Conservation (phyloP, 2,888 invertebrate genomes). For the Drosophila mettleri region DNA sequence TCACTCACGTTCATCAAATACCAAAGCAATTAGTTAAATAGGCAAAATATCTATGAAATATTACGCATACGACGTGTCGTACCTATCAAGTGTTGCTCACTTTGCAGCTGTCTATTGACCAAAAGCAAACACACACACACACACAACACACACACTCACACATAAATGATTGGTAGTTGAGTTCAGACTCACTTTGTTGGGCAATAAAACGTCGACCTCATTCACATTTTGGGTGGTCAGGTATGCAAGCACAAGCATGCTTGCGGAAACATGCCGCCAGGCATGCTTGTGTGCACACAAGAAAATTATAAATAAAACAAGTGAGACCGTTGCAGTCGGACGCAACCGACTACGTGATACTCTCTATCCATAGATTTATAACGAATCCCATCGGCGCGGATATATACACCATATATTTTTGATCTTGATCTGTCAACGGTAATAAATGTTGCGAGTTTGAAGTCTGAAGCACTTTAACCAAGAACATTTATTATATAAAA, state of each 20-base stretch:
- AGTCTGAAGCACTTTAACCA: too few relatives aligned
- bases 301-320: background rate
- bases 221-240: slow-evolving; percentile 18
- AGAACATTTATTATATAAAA: too few relatives aligned
- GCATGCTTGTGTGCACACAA: slow-evolving; percentile 19
- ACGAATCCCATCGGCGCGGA: too few relatives aligned
- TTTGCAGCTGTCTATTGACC: slow-evolving; percentile 24
- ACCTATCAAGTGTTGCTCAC: slow-evolving; percentile 24
- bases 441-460: too few relatives aligned
- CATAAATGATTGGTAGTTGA: slow-evolving; percentile 17
- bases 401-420: too few relatives aligned
- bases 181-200: slow-evolving; percentile 17
- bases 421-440: too few relatives aligned
- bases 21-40: slow-evolving; percentile 7
- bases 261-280: slow-evolving; percentile 37
- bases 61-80: slow-evolving; percentile 34
- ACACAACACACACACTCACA: background rate
- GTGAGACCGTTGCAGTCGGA: too few relatives aligned
- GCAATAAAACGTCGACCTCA: slow-evolving; percentile 12
- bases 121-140: slow-evolving; percentile 9
- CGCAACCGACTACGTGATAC: too few relatives aligned
- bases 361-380: too few relatives aligned
- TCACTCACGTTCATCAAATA: too few relatives aligned
- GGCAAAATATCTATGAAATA: slow-evolving; percentile 1
- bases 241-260: slow-evolving; percentile 37